phyloP scores from a whole-genome alignment of 2,888 invertebrate species.

The Hyles lineata region DNA sequence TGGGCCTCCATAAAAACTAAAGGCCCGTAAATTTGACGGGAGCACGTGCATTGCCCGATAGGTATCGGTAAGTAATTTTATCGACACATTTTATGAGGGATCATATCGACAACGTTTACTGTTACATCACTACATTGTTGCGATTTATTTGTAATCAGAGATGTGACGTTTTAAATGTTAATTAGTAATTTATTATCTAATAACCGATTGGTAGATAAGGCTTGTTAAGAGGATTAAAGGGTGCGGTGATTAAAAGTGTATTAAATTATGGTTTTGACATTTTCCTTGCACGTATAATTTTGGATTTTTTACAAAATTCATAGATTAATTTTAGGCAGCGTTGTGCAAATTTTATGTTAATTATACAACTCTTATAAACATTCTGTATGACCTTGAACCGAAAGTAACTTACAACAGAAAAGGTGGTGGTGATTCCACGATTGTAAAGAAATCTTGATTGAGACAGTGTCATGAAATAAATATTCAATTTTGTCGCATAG shows the following conservation, averaged over 20 bases:
- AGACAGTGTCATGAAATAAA: too few species aligned
- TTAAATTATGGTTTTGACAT: background rate
- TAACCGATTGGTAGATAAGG: slow-evolving; percentile 34
- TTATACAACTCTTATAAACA: too few species aligned
- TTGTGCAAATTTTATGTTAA: too few species aligned
- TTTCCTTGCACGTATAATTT: background rate
- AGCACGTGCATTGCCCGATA: slow-evolving; percentile 55
- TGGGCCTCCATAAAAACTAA: slow-evolving; percentile 54
- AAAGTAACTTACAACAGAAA: too few species aligned
- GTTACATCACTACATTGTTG: slow-evolving; percentile 56
- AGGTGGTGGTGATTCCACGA: too few species aligned
- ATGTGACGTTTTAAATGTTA: slow-evolving; percentile 64
- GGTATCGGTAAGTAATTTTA: slow-evolving; percentile 30
- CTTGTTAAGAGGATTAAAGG: slow-evolving; percentile 27
- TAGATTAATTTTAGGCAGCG: background rate
- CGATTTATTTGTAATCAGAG: slow-evolving; percentile 65
- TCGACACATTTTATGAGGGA: slow-evolving; percentile 31
- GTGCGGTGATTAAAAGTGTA: background rate
- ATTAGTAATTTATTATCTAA: slow-evolving; percentile 65
- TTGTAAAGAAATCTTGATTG: too few species aligned
- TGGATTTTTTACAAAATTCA: background rate
- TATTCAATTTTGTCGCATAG: too few species aligned
- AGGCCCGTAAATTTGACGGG: slow-evolving; percentile 60
- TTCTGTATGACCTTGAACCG: too few species aligned
- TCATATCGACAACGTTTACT: slow-evolving; percentile 45